phyloP scores from a whole-genome alignment of 2,797 vertebrate genomes.

The Myioborus miniatus region DNA sequence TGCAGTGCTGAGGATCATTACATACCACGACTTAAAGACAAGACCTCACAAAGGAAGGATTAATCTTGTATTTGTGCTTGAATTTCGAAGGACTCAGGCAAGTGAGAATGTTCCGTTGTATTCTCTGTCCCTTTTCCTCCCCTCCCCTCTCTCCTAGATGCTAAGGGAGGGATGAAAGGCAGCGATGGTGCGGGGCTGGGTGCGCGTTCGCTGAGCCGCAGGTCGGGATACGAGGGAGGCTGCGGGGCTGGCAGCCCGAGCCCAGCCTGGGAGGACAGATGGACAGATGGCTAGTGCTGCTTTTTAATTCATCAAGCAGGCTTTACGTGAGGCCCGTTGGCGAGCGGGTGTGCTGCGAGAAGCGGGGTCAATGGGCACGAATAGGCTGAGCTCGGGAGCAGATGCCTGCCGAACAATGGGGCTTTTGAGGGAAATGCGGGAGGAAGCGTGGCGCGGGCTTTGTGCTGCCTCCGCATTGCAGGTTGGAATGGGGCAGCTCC shows the following conservation, averaged over 20 bases:
- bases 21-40: conserved; percentile 83
- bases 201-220: conserved; percentile 47
- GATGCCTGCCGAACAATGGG: conserved; percentile 94
- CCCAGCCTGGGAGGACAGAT: conserved; percentile 85
- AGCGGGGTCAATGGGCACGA: conserved; percentile 83
- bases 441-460: conserved; percentile 92
- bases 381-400: conserved; percentile 90
- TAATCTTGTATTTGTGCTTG: conserved; percentile 85
- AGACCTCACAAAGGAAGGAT: conserved; percentile 89
- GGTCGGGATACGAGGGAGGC: neutral
- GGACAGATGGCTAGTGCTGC: conserved; percentile 91
- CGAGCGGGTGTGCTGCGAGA: conserved; percentile 75
- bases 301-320: conserved; percentile 86
- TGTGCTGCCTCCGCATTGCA: conserved; percentile 95
- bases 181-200: neutral
- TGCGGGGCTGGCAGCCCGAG: conserved; percentile 34
- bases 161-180: conserved; percentile 1
- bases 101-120: conserved; percentile 77
- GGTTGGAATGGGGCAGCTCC: conserved; percentile 89
- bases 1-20: conserved; percentile 85
- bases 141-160: neutral
- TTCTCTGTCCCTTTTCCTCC: neutral
- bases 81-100: conserved; percentile 82
- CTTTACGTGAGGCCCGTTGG: conserved; percentile 84
- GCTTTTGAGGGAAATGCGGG: conserved; percentile 86